Evolutionary conservation across 2,888 invertebrate species (phyloP).

Genomic region (Mythimna loreyi): DNA sequence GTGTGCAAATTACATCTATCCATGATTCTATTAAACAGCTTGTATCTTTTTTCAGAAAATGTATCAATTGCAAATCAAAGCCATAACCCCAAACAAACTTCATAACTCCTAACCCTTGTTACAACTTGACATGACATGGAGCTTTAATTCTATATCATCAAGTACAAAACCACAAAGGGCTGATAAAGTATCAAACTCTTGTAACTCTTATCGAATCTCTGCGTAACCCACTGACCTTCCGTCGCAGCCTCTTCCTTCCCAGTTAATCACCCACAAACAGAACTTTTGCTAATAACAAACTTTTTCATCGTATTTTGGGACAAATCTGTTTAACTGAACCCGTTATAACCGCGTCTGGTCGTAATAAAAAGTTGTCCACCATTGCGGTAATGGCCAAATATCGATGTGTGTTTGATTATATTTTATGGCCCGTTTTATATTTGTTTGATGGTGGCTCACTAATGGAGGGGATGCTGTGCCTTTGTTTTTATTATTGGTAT

Average conservation of each 20-base stretch:
- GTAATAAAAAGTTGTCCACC: conserved; percentile 70
- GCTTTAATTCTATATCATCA: background rate
- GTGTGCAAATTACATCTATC: too few species aligned
- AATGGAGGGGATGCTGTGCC: conserved; percentile 24
- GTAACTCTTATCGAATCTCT: conserved; percentile 10
- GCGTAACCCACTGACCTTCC: conserved; percentile 22
- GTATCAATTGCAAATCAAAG: background rate
- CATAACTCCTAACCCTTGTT: background rate
- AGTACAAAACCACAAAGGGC: background rate
- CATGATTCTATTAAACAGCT: background rate
- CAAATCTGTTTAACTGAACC: conserved; percentile 69
- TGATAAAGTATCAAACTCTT: conserved; percentile 1
- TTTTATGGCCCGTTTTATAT: conserved; percentile 50
- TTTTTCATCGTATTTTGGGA: conserved; percentile 70
- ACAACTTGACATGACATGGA: background rate
- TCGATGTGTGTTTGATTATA: conserved; percentile 60
- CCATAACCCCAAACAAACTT: background rate
- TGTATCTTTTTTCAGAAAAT: background rate
- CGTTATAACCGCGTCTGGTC: conserved; percentile 65
- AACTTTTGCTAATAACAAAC: conserved; percentile 74
- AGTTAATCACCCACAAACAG: conserved; percentile 52
- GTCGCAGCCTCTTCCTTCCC: conserved; percentile 12
- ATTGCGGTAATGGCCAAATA: conserved; percentile 54
- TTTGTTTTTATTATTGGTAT: conserved; percentile 40
- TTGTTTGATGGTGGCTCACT: conserved; percentile 37